phyloP scores from a whole-genome alignment of 2,113 vertebrate species.

The Romanogobio albipinnatus region DNA sequence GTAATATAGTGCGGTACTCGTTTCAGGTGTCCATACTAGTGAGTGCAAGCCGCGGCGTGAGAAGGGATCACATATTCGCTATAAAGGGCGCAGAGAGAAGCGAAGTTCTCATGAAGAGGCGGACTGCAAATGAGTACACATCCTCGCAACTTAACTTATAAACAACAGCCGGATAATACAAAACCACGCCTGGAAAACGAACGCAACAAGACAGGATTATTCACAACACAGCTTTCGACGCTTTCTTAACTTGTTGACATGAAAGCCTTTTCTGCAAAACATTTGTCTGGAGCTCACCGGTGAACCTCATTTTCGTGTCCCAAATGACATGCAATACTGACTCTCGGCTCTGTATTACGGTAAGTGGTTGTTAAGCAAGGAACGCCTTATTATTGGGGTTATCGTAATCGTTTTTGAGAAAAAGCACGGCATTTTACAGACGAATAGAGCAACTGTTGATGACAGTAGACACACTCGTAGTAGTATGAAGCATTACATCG shows the following conservation, averaged over 20 bases:
- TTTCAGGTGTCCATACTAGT: conserved; percentile 62
- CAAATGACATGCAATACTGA: conserved; percentile 44
- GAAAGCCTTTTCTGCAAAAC: background rate
- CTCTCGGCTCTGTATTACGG: conserved; percentile 39
- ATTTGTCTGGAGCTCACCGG: conserved; percentile 5
- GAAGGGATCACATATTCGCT: conserved; percentile 28
- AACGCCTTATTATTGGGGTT: background rate
- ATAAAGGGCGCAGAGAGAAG: background rate
- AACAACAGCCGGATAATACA: background rate
- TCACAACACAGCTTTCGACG: background rate
- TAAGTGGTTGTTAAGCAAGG: conserved; percentile 22
- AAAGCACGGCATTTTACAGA: conserved; percentile 42
- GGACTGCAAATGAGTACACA: background rate
- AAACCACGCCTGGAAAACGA: conserved; percentile 5
- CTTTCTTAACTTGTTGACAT: background rate
- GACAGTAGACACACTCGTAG: background rate
- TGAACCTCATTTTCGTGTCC: conserved; percentile 31
- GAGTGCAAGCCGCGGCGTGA: conserved; percentile 48
- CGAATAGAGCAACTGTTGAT: conserved; percentile 26
- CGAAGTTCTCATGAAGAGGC: background rate
- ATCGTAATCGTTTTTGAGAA: background rate
- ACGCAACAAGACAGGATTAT: background rate
- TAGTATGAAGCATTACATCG: conserved; percentile 59
- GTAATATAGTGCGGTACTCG: conserved; percentile 69
- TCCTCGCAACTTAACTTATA: background rate